Evolutionary conservation across 2,113 vertebrate species (phyloP).

Genomic region (Fulica atra): DNA sequence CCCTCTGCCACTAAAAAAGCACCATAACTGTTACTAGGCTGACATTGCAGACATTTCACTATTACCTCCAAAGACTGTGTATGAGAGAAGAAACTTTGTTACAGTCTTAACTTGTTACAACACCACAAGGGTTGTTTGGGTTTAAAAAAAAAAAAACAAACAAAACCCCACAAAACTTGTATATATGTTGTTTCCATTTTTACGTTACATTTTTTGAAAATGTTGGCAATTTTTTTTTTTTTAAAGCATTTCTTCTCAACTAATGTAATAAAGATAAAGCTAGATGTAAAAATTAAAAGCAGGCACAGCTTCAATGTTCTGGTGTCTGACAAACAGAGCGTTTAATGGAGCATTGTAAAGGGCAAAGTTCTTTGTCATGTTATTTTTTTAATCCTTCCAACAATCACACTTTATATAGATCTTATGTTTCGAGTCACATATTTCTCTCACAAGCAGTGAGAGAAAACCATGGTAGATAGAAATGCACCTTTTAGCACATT

Average conservation of each 20-base stretch:
- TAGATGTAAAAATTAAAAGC: background rate
- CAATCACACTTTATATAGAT: background rate
- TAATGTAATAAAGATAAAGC: background rate
- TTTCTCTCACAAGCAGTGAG: background rate
- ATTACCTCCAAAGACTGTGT: background rate
- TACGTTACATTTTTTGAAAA: background rate
- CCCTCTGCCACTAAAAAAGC: background rate
- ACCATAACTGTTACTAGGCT: background rate
- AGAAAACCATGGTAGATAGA: background rate
- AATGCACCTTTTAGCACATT: fast-evolving
- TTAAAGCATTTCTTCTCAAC: background rate
- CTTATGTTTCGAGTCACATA: background rate
- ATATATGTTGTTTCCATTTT: background rate
- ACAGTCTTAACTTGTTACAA: background rate
- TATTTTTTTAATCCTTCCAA: background rate
- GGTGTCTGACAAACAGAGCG: background rate
- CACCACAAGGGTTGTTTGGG: background rate
- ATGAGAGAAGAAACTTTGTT: background rate
- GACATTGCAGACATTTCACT: background rate
- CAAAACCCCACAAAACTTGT: no score
- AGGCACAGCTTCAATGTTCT: background rate
- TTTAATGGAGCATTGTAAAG: background rate
- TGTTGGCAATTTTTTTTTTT: background rate
- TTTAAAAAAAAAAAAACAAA: no score
- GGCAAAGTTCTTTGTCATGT: background rate